Evolutionary conservation across 2,797 vertebrate species (phyloP), one percentile per base, ranked within the genome.

Genomic region (Bovichtus diacanthus): DNA sequence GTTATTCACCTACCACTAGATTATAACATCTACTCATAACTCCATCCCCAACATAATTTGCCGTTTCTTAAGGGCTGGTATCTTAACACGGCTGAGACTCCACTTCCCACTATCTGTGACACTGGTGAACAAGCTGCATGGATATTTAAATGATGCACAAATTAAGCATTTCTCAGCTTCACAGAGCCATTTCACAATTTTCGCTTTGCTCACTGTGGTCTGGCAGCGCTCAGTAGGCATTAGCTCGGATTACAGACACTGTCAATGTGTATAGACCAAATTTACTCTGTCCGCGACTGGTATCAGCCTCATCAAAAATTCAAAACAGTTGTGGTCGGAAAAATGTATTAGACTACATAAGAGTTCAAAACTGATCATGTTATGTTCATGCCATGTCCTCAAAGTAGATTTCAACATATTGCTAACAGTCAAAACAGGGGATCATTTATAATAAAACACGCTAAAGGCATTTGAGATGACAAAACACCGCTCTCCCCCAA

Each of bases 131-230:
- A 78, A 66, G 54, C 38, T 60, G 16, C 23, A 46, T 36, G 49
- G 47, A 70, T 59, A 59, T 65, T 81, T 55, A 27, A 82, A 74
- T 47, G 58, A 60, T 21, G 16, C 34, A 55, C 46, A 81, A 74
- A 76, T 80, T 43, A 54, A 39, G 34, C 38, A 56, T 81, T 54
- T 53, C 27, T 25, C 53, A 36, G 69, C 60, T 41, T 74, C 60
- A 71, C 63, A 66, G 55, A 73, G 55, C 27, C 27, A 27, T 27
- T 27, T 27, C 27, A 27, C 27, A 27, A 5, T 27, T 5, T 27
- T 27, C 27, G 27, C 27, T 27, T 27, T 27, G 27, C 27, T 27
- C 27, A 27, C 27, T 27, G 27, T 27, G 27, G 49, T 74, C 64
- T 76, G 79, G 70, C 44, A 63, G 34, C 15, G 18, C 64, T 76